Evolutionary conservation across 1,140 invertebrate species (phyloP), one percentile per base, ranked within the genome.

Genomic region (Plodia interpunctella): DNA sequence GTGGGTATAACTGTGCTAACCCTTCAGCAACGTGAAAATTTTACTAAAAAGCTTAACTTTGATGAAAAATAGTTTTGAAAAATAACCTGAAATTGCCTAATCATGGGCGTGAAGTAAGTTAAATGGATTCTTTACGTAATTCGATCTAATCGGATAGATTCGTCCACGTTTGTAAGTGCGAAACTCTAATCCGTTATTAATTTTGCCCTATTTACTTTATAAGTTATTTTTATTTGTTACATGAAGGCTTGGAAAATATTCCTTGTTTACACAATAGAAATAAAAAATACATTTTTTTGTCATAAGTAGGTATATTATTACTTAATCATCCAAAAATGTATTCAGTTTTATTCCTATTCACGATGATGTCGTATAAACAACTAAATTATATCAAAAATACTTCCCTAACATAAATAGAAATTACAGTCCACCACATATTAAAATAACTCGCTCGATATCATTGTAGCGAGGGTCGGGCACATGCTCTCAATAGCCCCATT

Each of bases 51-150:
- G n/a, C n/a, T n/a, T n/a, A n/a, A n/a, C n/a, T n/a, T n/a, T n/a
- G n/a, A n/a, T n/a, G n/a, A n/a, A n/a, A n/a, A n/a, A n/a, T n/a
- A n/a, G n/a, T n/a, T n/a, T n/a, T n/a, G n/a, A n/a, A n/a, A n/a
- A n/a, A n/a, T n/a, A n/a, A n/a, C n/a, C n/a, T n/a, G 30, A 70
- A 70, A 76, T 76, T 72, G 65, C 66, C 63, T 70, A 72, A 77
- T 75, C 70, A 67, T 49, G 66, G 66, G 66, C 70, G 69, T 62
- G 55, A 60, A 72, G 57, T 70, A 68, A 58, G 55, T 49, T 53
- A 59, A 56, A 65, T 66, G 65, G 62, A 63, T 61, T 59, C 58
- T 59, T 55, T 57, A 20, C 49, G 54, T 75, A 73, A 77, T 71
- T 73, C 66, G 68, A 77, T 77, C 49, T 54, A 44, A 44, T 17